phyloP scores from a whole-genome alignment of 2,113 vertebrate species.

The Sciurus niger region DNA sequence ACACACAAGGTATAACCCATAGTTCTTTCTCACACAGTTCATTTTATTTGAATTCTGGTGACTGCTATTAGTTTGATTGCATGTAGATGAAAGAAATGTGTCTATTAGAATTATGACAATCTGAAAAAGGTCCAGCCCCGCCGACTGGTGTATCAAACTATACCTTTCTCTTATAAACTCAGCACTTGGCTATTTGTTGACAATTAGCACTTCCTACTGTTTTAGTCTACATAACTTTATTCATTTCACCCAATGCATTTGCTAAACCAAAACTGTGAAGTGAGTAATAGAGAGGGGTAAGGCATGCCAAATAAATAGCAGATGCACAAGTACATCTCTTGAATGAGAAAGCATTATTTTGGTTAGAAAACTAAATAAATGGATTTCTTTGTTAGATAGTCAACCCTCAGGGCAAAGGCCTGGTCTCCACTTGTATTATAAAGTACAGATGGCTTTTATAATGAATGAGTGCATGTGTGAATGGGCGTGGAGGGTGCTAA shows the following conservation, averaged over 20 bases:
- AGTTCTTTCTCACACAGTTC: not conserved
- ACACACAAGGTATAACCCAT: not conserved
- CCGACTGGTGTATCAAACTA: not conserved
- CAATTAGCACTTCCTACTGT: slow-evolving; percentile 78
- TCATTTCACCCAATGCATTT: slow-evolving; percentile 63
- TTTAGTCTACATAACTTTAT: slow-evolving; percentile 19
- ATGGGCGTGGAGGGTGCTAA: not conserved
- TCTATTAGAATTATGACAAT: not conserved
- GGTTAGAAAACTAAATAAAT: slow-evolving; percentile 76
- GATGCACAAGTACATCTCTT: slow-evolving; percentile 75
- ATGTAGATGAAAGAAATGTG: not conserved
- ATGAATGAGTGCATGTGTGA: slow-evolving; percentile 49
- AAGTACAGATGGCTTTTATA: slow-evolving; percentile 68
- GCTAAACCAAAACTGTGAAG: slow-evolving; percentile 77
- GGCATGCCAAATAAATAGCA: slow-evolving; percentile 76
- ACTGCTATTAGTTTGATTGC: slow-evolving; percentile 34
- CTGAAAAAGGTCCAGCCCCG: not conserved
- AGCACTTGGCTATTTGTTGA: slow-evolving; percentile 56
- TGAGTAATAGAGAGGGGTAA: slow-evolving; percentile 63
- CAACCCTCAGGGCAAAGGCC: slow-evolving; percentile 71
- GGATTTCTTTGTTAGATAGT: slow-evolving; percentile 73
- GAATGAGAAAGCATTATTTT: slow-evolving; percentile 78
- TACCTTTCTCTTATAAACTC: slow-evolving; percentile 64
- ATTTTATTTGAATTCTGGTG: slow-evolving; percentile 33
- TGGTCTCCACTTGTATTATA: slow-evolving; percentile 64